These are phyloP conservation scores for Corapipo altera DNA, from an alignment of 2,113 vertebrate genomes.

Conservation along the genomic window DNA sequence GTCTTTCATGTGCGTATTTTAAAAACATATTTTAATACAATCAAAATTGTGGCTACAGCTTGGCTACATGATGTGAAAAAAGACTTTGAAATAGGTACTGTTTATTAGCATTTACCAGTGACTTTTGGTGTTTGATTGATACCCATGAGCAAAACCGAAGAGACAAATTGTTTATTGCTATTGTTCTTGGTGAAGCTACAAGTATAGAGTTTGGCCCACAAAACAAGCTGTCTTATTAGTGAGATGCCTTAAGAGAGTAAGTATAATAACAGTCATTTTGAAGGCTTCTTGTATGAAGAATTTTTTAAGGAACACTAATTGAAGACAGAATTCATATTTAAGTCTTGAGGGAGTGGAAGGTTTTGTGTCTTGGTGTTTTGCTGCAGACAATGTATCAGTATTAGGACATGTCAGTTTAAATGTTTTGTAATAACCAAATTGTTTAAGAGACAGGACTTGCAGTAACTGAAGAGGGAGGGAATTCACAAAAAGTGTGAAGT, in stretches of 20 bases:
- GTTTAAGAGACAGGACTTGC: neutral
- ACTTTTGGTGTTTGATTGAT: neutral
- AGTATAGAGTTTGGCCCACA: neutral
- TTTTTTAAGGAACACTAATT: neutral
- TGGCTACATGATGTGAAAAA: neutral
- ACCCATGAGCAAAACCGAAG: neutral
- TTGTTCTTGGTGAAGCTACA: neutral
- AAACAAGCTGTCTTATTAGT: neutral
- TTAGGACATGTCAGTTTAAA: neutral
- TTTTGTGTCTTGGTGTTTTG: neutral
- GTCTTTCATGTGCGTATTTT: neutral
- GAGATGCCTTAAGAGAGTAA: neutral
- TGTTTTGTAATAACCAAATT: neutral
- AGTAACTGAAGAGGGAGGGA: neutral
- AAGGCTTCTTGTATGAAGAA: neutral
- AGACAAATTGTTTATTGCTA: neutral
- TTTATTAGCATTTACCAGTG: neutral
- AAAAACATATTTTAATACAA: neutral
- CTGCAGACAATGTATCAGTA: neutral
- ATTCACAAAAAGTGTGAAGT: neutral
- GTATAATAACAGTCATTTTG: neutral
- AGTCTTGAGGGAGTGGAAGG: neutral
- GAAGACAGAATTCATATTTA: neutral
- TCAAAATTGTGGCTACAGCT: neutral
- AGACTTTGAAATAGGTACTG: neutral